phyloP scores from a whole-genome alignment of 2,113 vertebrate species.

The Brachyhypopomus gauderio region DNA sequence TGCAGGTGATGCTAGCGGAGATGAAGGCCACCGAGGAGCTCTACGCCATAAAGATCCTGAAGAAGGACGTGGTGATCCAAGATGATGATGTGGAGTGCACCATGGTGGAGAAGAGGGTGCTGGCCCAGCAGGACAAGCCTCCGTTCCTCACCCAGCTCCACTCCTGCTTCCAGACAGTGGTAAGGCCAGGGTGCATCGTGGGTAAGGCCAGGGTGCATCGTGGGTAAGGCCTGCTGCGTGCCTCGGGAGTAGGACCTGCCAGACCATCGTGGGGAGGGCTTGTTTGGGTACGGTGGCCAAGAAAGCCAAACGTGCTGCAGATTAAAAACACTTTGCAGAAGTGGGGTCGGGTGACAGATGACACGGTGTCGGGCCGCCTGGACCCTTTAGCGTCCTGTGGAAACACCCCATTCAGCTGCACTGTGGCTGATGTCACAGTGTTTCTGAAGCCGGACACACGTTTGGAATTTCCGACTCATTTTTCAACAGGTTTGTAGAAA shows the following conservation, averaged over 20 bases:
- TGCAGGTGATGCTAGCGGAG: conserved; percentile 94
- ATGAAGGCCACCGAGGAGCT: conserved; percentile 85
- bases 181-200: conserved; percentile 62
- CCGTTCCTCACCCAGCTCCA: conserved; percentile 92
- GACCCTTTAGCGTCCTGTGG: too few relatives aligned
- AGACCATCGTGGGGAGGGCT: not conserved
- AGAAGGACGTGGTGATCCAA: conserved; percentile 97
- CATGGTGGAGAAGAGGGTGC: conserved; percentile 94
- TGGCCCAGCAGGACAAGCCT: conserved; percentile 87
- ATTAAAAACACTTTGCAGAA: too few relatives aligned
- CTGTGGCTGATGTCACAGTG: too few relatives aligned
- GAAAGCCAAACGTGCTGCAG: too few relatives aligned
- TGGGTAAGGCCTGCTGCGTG: not conserved
- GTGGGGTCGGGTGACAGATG: too few relatives aligned
- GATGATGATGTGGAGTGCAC: conserved; percentile 97
- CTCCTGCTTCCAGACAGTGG: conserved; percentile 96
- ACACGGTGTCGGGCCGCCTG: too few relatives aligned
- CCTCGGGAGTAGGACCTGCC: not conserved
- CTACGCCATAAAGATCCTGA: conserved; percentile 92
- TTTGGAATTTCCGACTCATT: too few relatives aligned
- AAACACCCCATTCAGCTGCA: too few relatives aligned
- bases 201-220: not conserved
- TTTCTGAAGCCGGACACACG: too few relatives aligned
- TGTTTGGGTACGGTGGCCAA: too few relatives aligned
- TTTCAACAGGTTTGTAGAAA: too few relatives aligned